phyloP scores from a whole-genome alignment of 1,140 invertebrate genomes.

The Diuraphis noxia region DNA sequence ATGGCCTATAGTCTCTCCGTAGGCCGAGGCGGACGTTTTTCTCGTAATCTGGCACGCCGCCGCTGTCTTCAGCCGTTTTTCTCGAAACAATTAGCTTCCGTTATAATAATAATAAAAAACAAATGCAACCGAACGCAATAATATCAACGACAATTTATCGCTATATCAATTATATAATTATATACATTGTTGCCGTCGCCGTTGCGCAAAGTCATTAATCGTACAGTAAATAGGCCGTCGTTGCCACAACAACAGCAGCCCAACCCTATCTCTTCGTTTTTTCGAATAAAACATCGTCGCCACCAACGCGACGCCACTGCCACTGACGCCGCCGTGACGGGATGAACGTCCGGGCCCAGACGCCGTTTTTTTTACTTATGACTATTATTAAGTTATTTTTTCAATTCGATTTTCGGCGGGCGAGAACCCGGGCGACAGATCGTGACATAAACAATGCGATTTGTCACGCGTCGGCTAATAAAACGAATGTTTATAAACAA shows the following conservation, averaged over 20 bases:
- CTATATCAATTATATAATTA: background rate
- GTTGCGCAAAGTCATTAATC: slow-evolving; percentile 24
- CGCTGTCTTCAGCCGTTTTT: slow-evolving; percentile 14
- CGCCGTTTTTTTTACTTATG: background rate
- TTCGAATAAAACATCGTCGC: background rate
- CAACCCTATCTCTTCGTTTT: background rate
- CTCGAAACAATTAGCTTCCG: slow-evolving; percentile 36
- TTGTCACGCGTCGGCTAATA: slow-evolving; percentile 47
- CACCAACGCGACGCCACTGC: too few species aligned
- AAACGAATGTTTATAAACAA: slow-evolving; percentile 34
- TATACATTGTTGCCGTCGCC: background rate
- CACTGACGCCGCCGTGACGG: background rate
- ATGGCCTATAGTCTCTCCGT: too few species aligned
- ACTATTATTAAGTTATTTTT: slow-evolving; percentile 51
- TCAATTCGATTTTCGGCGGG: slow-evolving; percentile 28
- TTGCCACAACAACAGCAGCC: background rate
- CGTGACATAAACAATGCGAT: slow-evolving; percentile 51
- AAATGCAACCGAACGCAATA: background rate
- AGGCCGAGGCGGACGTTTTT: background rate
- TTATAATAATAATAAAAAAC: background rate
- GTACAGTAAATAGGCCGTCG: slow-evolving; percentile 5
- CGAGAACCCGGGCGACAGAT: background rate
- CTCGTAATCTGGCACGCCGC: slow-evolving; percentile 22
- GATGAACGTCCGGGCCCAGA: background rate
- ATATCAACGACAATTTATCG: slow-evolving; percentile 20